Evolutionary conservation across 1,140 invertebrate genomes (phyloP).

Genomic region (Magallana gigas): DNA sequence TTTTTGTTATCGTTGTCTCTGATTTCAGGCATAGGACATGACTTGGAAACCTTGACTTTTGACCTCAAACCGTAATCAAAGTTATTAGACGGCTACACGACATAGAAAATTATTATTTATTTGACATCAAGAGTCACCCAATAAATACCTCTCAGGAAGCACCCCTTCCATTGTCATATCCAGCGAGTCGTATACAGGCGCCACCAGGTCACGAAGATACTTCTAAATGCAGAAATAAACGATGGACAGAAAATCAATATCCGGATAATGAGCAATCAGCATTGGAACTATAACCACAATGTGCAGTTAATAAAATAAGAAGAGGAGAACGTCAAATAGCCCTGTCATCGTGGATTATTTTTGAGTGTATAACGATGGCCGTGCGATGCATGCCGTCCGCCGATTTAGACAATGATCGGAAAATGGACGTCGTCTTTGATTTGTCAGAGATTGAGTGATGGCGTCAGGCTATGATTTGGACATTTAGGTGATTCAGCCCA

Average conservation of each 20-base stretch:
- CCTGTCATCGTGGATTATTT: background rate
- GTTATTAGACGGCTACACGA: too few species aligned
- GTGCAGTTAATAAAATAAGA: background rate
- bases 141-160: slow-evolving; percentile 70
- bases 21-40: too few species aligned
- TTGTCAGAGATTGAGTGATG: background rate
- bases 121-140: too few species aligned
- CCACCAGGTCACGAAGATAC: slow-evolving; percentile 69
- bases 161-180: slow-evolving; percentile 59
- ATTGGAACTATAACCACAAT: background rate
- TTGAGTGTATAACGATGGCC: background rate
- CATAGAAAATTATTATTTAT: too few species aligned
- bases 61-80: too few species aligned
- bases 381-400: background rate
- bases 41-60: too few species aligned
- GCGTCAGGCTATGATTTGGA: background rate
- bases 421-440: background rate
- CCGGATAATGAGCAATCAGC: background rate
- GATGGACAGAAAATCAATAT: slow-evolving; percentile 18
- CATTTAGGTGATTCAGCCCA: too few species aligned
- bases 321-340: background rate
- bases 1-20: too few species aligned
- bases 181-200: slow-evolving; percentile 67
- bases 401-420: background rate
- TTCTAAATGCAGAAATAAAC: slow-evolving; percentile 60